These are phyloP conservation scores for Aeoliscus strigatus DNA, from an alignment of 2,797 vertebrate genomes.

Conservation along the genomic window DNA sequence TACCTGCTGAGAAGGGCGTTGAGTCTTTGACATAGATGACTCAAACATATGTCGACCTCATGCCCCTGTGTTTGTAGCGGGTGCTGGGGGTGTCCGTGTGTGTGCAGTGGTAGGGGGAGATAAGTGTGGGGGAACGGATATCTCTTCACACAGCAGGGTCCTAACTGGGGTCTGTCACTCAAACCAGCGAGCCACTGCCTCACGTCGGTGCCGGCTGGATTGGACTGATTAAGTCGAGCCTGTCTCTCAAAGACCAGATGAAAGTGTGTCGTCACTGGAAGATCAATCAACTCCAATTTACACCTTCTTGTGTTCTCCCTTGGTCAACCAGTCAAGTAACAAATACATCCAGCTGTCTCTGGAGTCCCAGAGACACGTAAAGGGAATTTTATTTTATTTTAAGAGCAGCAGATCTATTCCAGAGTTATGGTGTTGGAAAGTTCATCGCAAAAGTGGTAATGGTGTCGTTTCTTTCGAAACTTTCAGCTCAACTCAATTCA, in stretches of 20 bases:
- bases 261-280: too few species aligned
- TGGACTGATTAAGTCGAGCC: constrained; percentile 35
- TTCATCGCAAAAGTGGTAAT: too few species aligned
- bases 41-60: neutral
- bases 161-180: constrained; percentile 48
- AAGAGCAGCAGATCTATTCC: too few species aligned
- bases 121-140: constrained; percentile 66
- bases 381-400: too few species aligned
- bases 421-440: too few species aligned
- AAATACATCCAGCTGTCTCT: too few species aligned
- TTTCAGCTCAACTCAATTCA: too few species aligned
- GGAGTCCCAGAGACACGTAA: too few species aligned
- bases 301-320: too few species aligned
- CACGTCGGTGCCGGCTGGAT: constrained; percentile 22
- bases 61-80: neutral
- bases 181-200: constrained; percentile 33
- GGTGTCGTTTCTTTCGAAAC: too few species aligned
- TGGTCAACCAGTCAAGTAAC: too few species aligned
- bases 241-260: neutral
- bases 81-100: constrained; percentile 19
- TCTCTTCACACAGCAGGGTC: constrained; percentile 57
- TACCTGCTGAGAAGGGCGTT: neutral
- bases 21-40: neutral
- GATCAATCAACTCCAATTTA: too few species aligned
- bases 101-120: constrained; percentile 59